phyloP scores from a whole-genome alignment of 92 coral and sea anemone species.

The Muricea muricata region DNA sequence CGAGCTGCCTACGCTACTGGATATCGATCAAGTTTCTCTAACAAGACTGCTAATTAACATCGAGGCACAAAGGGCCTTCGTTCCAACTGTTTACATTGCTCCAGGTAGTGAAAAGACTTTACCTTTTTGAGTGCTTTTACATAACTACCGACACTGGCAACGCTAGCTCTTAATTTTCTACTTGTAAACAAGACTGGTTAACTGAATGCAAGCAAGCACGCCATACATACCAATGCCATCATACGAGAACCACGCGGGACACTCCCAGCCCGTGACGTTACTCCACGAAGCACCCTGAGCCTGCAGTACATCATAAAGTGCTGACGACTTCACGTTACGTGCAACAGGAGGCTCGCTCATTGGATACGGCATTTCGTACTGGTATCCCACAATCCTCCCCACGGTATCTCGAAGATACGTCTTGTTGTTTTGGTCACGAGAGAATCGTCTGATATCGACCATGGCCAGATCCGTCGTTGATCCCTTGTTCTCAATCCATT shows the following conservation, averaged over 20 bases:
- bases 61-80: too few relatives aligned
- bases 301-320: slow-evolving; percentile 67
- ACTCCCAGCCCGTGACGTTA: slow-evolving; percentile 88
- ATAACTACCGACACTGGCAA: too few relatives aligned
- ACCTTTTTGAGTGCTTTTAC: too few relatives aligned
- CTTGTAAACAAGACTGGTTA: too few relatives aligned
- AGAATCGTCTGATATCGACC: slow-evolving; percentile 92
- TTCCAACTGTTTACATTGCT: too few relatives aligned
- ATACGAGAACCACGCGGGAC: slow-evolving; percentile 74
- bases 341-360: slow-evolving; percentile 27
- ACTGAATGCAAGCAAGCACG: too few relatives aligned
- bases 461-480: slow-evolving; percentile 87
- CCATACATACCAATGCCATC: slow-evolving; percentile 68
- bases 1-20: too few relatives aligned
- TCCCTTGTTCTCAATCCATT: slow-evolving; percentile 91
- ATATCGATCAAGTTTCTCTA: too few relatives aligned
- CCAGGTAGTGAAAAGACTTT: too few relatives aligned
- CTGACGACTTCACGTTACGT: slow-evolving; percentile 74
- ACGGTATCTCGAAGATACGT: slow-evolving; percentile 84
- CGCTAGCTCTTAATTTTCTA: too few relatives aligned
- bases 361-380: slow-evolving; percentile 50
- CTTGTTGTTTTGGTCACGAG: slow-evolving; percentile 85
- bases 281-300: slow-evolving; percentile 88
- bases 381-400: slow-evolving; percentile 72
- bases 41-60: too few relatives aligned